A percentile compares a stretch with the other conserved stretches of the same genome.
Evolutionary conservation across 2,888 invertebrate species (phyloP).

Genomic region (Chrysina gloriosa): DNA sequence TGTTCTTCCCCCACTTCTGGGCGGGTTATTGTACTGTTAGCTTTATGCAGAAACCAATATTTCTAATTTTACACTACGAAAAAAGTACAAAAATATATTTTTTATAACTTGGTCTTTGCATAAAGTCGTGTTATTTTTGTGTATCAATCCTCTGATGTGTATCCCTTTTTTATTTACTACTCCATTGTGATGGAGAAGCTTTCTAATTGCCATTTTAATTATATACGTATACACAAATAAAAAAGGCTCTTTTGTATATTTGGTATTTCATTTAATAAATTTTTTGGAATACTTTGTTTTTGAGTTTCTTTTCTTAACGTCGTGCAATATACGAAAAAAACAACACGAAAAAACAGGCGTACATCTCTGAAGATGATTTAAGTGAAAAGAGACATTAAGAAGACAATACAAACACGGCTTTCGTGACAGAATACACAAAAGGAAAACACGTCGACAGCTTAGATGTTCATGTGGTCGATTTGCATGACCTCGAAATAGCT

Average conservation of each 20-base stretch:
- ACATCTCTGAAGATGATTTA: too few relatives aligned
- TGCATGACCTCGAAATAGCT: too few relatives aligned
- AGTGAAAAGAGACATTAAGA: too few relatives aligned
- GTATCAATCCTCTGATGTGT: background rate
- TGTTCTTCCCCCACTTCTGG: background rate
- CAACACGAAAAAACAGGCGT: too few relatives aligned
- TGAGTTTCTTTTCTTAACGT: background rate
- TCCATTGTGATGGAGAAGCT: conserved; percentile 2
- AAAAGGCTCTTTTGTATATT: conserved; percentile 25
- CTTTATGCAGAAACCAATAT: conserved; percentile 35
- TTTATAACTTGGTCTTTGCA: conserved; percentile 35
- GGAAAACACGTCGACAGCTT: too few relatives aligned
- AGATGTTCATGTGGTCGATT: too few relatives aligned
- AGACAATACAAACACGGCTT: too few relatives aligned
- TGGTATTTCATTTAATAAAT: conserved; percentile 34
- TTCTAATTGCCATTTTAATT: conserved; percentile 35
- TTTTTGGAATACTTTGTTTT: conserved; percentile 6
- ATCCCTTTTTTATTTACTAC: conserved; percentile 5
- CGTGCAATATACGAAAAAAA: too few relatives aligned
- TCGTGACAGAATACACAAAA: too few relatives aligned
- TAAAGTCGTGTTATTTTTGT: background rate
- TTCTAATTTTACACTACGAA: conserved; percentile 18
- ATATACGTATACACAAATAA: conserved; percentile 14
- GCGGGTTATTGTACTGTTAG: background rate
- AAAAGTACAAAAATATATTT: conserved; percentile 37